Conservation (phyloP, 2,888 invertebrate genomes). For the Dioctria linearis region DNA sequence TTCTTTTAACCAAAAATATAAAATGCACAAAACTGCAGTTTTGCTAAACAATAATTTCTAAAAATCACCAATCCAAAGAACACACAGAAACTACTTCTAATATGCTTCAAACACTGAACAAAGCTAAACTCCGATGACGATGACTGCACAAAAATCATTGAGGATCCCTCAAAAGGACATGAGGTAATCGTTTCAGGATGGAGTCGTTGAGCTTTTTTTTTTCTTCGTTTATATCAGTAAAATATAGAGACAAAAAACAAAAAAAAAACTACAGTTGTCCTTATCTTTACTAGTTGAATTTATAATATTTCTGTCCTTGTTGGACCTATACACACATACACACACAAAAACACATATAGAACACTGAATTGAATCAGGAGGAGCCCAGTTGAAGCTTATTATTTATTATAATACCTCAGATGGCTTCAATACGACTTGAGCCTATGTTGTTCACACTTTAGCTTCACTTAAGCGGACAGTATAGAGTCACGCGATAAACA, state of each 20-base stretch:
- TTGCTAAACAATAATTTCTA: constrained; percentile 24
- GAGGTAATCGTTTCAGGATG: constrained; percentile 51
- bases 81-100: constrained; percentile 24
- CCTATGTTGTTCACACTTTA: constrained; percentile 29
- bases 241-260: not conserved
- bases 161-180: constrained; percentile 47
- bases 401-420: not conserved
- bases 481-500: constrained; percentile 19
- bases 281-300: not conserved
- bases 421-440: not conserved
- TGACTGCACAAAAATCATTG: constrained; percentile 53
- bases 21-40: constrained; percentile 25
- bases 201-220: constrained; percentile 50
- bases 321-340: no score
- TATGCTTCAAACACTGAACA: constrained; percentile 38
- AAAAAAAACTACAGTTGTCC: constrained; percentile 9
- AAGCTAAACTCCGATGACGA: constrained; percentile 47
- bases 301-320: constrained; percentile 1
- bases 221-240: constrained; percentile 5
- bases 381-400: constrained; percentile 21
- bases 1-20: not conserved
- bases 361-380: constrained; percentile 11
- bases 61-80: constrained; percentile 44
- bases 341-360: no score
- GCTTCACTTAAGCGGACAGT: constrained; percentile 4